Conservation (phyloP, 2,888 invertebrate genomes). For the Boloria euphrosyne region DNA sequence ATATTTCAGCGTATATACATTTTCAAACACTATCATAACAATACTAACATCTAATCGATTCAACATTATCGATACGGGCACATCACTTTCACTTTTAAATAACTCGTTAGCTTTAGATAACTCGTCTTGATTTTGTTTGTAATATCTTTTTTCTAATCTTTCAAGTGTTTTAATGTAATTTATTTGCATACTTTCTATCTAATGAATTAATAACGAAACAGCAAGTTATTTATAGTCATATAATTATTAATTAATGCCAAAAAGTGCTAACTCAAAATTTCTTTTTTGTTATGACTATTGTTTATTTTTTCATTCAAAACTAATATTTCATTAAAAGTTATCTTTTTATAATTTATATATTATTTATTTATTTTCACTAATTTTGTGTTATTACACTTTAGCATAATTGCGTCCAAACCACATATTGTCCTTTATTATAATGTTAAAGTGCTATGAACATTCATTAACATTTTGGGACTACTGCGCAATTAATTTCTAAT, state of each 20-base stretch:
- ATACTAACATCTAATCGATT: slow-evolving; percentile 32
- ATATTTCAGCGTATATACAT: slow-evolving; percentile 32
- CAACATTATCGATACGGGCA: slow-evolving; percentile 29
- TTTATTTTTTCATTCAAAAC: no score
- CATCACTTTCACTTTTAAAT: slow-evolving; percentile 22
- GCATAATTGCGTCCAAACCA: slow-evolving; percentile 2
- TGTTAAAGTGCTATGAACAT: background rate
- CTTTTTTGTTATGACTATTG: background rate
- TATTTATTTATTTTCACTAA: no score
- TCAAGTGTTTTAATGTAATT: background rate
- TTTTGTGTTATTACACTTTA: background rate
- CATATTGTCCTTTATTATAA: slow-evolving; percentile 9
- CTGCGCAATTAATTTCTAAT: slow-evolving; percentile 6
- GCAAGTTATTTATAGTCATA: slow-evolving; percentile 11
- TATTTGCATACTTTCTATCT: no score
- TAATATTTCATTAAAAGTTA: no score
- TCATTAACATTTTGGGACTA: slow-evolving; percentile 22
- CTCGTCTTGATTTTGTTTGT: background rate
- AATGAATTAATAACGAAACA: no score
- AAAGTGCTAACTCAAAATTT: background rate
- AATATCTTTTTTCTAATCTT: background rate
- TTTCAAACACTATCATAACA: slow-evolving; percentile 36
- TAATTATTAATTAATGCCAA: slow-evolving; percentile 10
- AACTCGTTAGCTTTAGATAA: slow-evolving; percentile 2
- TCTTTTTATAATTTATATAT: no score